Conservation (phyloP, 2,797 vertebrate species). For the Oreonectes daqikongensis region DNA sequence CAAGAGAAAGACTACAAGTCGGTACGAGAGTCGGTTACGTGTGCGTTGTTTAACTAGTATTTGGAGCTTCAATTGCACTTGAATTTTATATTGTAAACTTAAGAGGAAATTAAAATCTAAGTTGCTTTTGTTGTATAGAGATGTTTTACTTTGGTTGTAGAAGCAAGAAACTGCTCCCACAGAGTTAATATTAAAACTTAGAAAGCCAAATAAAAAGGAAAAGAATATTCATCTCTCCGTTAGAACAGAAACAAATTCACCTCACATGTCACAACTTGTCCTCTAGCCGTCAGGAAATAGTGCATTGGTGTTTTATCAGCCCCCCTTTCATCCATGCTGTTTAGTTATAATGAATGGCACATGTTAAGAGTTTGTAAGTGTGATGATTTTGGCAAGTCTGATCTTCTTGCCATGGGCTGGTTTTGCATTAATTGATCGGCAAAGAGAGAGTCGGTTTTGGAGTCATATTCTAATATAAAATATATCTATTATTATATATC, state of each 20-base stretch:
- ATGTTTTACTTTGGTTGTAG: slow-evolving; percentile 65
- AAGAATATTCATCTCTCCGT: background rate
- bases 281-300: slow-evolving; percentile 6
- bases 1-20: slow-evolving; percentile 82
- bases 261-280: slow-evolving; percentile 14
- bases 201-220: background rate
- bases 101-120: slow-evolving; percentile 66
- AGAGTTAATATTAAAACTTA: slow-evolving; percentile 13
- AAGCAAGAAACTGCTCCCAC: slow-evolving; percentile 51
- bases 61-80: slow-evolving; percentile 88
- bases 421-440: background rate
- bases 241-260: slow-evolving; percentile 7
- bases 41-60: slow-evolving; percentile 83
- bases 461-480: background rate
- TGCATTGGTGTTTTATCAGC: background rate
- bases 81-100: slow-evolving; percentile 81
- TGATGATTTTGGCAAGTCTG: background rate
- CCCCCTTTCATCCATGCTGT: too few relatives aligned
- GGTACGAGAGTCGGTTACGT: slow-evolving; percentile 77
- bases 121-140: slow-evolving; percentile 74
- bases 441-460: background rate
- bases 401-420: too few relatives aligned
- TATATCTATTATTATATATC: slow-evolving; percentile 16
- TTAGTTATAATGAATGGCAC: background rate
- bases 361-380: slow-evolving; percentile 21